phyloP scores from a whole-genome alignment of 2,888 invertebrate species.

The Stenotaenia linearis region DNA sequence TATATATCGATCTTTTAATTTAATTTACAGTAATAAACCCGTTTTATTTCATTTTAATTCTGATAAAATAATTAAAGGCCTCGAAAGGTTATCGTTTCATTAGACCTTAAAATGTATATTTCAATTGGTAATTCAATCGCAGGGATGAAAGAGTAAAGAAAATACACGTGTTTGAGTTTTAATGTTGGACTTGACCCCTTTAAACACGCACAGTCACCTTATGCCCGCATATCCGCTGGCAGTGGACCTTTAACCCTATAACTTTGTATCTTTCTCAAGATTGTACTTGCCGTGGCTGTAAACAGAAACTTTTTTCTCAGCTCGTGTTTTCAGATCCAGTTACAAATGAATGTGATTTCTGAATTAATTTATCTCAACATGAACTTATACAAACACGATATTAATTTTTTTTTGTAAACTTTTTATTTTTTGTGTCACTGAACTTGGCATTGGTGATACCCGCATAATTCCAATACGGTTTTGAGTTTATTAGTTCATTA shows the following conservation, averaged over 20 bases:
- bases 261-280: slow-evolving; percentile 5
- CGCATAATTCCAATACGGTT: background rate
- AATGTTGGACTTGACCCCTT: background rate
- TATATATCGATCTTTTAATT: background rate
- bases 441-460: background rate
- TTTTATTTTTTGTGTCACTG: background rate
- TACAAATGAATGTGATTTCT: slow-evolving; percentile 7
- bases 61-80: background rate
- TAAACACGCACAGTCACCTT: background rate
- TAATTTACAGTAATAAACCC: background rate
- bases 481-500: too few relatives aligned
- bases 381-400: background rate
- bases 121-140: background rate
- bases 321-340: background rate
- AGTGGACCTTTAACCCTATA: background rate
- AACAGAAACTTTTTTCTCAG: background rate
- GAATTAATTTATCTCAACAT: background rate
- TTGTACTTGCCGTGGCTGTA: background rate
- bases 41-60: background rate
- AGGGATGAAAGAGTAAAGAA: background rate
- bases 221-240: background rate
- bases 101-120: background rate
- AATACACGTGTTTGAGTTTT: background rate
- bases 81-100: background rate
- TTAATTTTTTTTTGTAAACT: background rate